Evolutionary conservation across 1,140 invertebrate genomes (phyloP).

Genomic region (Drosophila santomea): DNA sequence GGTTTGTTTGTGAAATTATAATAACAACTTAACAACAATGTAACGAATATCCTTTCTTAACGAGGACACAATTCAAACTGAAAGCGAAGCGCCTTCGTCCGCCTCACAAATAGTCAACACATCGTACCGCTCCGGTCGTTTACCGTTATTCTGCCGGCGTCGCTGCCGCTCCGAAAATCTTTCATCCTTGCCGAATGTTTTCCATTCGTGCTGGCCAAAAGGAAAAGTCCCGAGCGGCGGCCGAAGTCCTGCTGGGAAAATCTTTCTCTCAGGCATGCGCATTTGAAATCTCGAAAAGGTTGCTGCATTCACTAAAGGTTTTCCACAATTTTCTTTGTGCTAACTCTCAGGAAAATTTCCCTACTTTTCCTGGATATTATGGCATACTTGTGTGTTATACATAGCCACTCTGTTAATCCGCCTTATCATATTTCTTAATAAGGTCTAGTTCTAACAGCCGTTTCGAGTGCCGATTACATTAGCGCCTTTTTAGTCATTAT

Average conservation of each 20-base stretch:
- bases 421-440: background rate
- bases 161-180: constrained; percentile 64
- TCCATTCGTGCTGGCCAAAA: constrained; percentile 20
- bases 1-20: constrained; percentile 83
- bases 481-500: constrained; percentile 26
- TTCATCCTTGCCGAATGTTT: constrained; percentile 20
- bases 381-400: constrained; percentile 46
- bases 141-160: constrained; percentile 74
- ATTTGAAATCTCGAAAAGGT: constrained; percentile 53
- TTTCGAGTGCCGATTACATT: constrained; percentile 17
- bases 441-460: constrained; percentile 18
- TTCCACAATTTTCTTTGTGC: background rate
- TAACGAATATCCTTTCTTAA: constrained; percentile 85
- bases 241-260: constrained; percentile 21
- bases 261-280: constrained; percentile 67
- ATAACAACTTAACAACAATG: constrained; percentile 85
- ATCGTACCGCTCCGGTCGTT: constrained; percentile 55
- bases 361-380: constrained; percentile 27
- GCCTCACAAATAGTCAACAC: constrained; percentile 83
- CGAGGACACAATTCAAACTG: constrained; percentile 85
- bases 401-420: constrained; percentile 4
- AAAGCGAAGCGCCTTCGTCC: constrained; percentile 79
- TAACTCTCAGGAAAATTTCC: constrained; percentile 25
- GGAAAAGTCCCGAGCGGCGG: constrained; percentile 7
- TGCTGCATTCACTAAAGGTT: constrained; percentile 30